Evolutionary conservation across 2,888 invertebrate species (phyloP).

Genomic region (Drymonia ruficornis): DNA sequence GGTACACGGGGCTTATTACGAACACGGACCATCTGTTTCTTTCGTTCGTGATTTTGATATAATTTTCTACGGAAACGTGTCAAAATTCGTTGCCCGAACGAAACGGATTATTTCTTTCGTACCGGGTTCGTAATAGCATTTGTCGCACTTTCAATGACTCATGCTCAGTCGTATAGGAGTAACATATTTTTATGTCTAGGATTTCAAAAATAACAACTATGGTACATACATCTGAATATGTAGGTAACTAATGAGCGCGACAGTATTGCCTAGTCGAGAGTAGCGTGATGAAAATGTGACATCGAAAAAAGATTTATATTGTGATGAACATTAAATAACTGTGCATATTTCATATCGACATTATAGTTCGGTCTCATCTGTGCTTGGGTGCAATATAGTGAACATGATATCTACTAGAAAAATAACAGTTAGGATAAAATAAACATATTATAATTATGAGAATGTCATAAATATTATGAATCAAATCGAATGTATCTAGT

Average conservation of each 20-base stretch:
- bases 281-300: slow-evolving; percentile 70
- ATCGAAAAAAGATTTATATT: slow-evolving; percentile 55
- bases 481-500: slow-evolving; percentile 74
- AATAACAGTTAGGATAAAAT: slow-evolving; percentile 61
- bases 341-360: slow-evolving; percentile 62
- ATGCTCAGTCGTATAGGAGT: slow-evolving; percentile 63
- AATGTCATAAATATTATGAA: slow-evolving; percentile 59
- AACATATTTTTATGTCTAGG: slow-evolving; percentile 40
- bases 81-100: too few species aligned
- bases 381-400: slow-evolving; percentile 74
- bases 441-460: slow-evolving; percentile 51
- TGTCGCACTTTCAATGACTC: slow-evolving; percentile 56
- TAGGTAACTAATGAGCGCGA: slow-evolving; percentile 61
- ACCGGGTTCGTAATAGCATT: too few species aligned
- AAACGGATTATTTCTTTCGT: too few species aligned
- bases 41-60: too few species aligned
- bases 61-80: too few species aligned
- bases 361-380: slow-evolving; percentile 60
- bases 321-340: slow-evolving; percentile 61
- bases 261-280: slow-evolving; percentile 60
- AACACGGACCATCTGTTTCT: too few species aligned
- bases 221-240: slow-evolving; percentile 58
- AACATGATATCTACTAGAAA: slow-evolving; percentile 66
- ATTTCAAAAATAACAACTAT: slow-evolving; percentile 59
- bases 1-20: too few species aligned